Evolutionary conservation across 2,797 vertebrate species (phyloP), one percentile per base, ranked within the genome.

Genomic region (Chlorospingus semifuscus): DNA sequence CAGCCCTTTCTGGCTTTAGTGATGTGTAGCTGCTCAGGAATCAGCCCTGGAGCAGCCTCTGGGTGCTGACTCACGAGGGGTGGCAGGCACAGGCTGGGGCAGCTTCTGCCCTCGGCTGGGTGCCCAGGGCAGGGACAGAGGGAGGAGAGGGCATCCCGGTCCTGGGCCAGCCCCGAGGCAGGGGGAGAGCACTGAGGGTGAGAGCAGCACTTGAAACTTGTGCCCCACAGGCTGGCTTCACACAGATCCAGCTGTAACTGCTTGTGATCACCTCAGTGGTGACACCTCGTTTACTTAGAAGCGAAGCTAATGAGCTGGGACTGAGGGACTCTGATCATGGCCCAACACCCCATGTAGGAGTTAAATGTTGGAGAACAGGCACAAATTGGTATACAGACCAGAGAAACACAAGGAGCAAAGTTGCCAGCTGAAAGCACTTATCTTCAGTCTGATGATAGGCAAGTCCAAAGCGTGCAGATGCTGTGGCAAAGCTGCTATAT

Each of bases 21-120:
- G n/a, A 24, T 0, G 2, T 17, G 52, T 2, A 30, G n/a, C 6
- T 50, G 4, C 13, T 21, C 8, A 53, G 60, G 23, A 46, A 21
- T 63, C 23, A 23, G 11, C 3, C 39, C 49, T 11, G 0, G 13
- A 17, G 72, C 19, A 6, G 47, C 5, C 18, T 27, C 21, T 8
- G 49, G 49, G 44, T 30, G 27, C 71, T 60, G 59, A 14, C 63
- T 34, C 69, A 36, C 23, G 12, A 15, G 2, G 0, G 30, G 2
- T 6, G 26, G 29, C 34, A 34, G 39, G 39, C 21, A 26, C 47
- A 2, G 13, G 15, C n/a, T 72, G 83, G 36, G 9, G 2, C 50
- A 39, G 19, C 64, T 80, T 50, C 19, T 65, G 5, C n/a, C 30
- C 64, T 42, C 0, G 1, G 14, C 49, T 47, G 13, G 12, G 11